Evolutionary conservation across 2,888 invertebrate genomes (phyloP).

Genomic region (Pachydiplax longipennis): DNA sequence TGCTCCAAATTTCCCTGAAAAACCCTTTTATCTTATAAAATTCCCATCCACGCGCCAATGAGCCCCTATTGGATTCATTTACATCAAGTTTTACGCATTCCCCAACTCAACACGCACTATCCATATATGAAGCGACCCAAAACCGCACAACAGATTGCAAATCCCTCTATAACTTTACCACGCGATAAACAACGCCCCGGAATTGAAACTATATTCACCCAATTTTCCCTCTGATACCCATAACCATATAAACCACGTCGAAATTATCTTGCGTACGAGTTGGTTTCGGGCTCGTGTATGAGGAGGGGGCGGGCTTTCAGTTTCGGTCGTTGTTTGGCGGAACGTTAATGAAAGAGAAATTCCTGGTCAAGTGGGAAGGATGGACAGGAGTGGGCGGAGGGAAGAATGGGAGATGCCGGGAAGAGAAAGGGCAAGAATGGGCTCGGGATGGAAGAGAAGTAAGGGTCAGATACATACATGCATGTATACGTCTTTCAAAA

Average conservation of each 20-base stretch:
- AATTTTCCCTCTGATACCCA: background rate
- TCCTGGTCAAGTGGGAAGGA: background rate
- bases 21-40: no score
- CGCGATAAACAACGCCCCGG: no score
- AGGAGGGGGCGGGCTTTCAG: background rate
- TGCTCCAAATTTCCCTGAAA: no score
- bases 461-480: background rate
- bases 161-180: no score
- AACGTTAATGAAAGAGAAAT: conserved; percentile 1
- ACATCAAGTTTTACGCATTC: no score
- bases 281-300: background rate
- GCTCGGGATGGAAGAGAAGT: background rate
- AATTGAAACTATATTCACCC: background rate
- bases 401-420: background rate
- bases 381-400: background rate
- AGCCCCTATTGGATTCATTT: no score
- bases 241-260: background rate
- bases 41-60: no score
- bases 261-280: background rate
- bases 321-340: background rate
- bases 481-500: background rate
- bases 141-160: no score
- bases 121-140: no score
- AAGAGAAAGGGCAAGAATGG: background rate
- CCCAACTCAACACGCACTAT: no score